phyloP scores from a whole-genome alignment of 1,140 invertebrate genomes.

The Metopolophium dirhodum region DNA sequence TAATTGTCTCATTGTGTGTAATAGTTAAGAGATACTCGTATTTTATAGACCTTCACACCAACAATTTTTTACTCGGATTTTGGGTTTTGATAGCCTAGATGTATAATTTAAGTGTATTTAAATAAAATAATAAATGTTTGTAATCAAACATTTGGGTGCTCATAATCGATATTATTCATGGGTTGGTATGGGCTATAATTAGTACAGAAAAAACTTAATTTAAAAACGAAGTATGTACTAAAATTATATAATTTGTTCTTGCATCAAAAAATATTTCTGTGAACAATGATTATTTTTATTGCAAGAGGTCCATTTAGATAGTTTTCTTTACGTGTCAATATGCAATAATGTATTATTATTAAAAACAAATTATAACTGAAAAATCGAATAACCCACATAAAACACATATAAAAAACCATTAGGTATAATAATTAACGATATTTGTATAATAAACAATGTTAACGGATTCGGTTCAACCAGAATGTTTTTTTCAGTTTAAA shows the following conservation, averaged over 20 bases:
- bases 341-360: not conserved
- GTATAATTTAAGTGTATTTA: not conserved
- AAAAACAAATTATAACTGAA: not conserved
- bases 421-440: not conserved
- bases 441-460: not conserved
- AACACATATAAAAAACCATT: not conserved
- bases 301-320: not conserved
- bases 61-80: not conserved
- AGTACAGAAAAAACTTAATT: not conserved
- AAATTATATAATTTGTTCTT: not conserved
- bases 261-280: not conserved
- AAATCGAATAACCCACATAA: not conserved
- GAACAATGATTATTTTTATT: not conserved
- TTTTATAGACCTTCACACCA: not conserved
- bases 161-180: not conserved
- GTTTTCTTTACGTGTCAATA: not conserved
- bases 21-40: not conserved
- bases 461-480: not conserved
- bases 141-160: not conserved
- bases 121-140: not conserved
- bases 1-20: not conserved
- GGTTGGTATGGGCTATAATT: not conserved
- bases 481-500: not conserved
- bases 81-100: not conserved
- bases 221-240: not conserved